Base-by-base conservation (phyloP, 2,888 invertebrate species). In the Drosophila conformis region DNA sequence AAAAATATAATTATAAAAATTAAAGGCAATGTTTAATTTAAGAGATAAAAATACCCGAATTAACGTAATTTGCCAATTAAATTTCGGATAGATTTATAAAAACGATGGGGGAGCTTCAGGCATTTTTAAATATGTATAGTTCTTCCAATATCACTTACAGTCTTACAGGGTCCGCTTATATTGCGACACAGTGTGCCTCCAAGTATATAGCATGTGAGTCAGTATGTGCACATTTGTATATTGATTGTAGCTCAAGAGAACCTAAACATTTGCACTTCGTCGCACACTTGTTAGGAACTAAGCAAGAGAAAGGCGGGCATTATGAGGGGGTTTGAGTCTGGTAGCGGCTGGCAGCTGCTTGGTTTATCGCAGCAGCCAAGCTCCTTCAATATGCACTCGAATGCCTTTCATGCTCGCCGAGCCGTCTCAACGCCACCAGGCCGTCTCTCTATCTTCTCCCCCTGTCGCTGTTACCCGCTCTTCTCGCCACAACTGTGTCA, bases 181-280 rank as follows among this genome's bases (percentile, higher is more conserved):
- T 68, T 54, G 57, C 63, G 51, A 57, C 51, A 60, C 54, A 67
- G 27, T 42, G 38, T 35, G 11, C 6, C 25, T n/a, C 27, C 21
- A 51, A 15, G 38, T 38, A 48, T 18, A 36, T 33, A 5, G 10
- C 10, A 21, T 42, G 21, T 42, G 21, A 5, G 42, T 42, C 42
- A 11, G 42, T n/a, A 29, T 73, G 35, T 40, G 38, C 29, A 33
- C 33, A 48, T 51, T 31, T 69, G n/a, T 69, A 35, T 72, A 80
- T 56, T 77, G 69, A 78, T 52, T 76, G 68, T 65, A 65, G 70
- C 62, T 73, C 49, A 73, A 63, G 73, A 78, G 86, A 83, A 82
- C 70, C 76, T 85, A 84, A 91, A 77, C 89, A 89, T 87, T 91
- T 84, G 82, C 84, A 80, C 82, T 87, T 85, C 56, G n/a, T 27